Evolutionary conservation across 2,888 invertebrate species (phyloP).

Genomic region (Hirtodrosophila alboralis): DNA sequence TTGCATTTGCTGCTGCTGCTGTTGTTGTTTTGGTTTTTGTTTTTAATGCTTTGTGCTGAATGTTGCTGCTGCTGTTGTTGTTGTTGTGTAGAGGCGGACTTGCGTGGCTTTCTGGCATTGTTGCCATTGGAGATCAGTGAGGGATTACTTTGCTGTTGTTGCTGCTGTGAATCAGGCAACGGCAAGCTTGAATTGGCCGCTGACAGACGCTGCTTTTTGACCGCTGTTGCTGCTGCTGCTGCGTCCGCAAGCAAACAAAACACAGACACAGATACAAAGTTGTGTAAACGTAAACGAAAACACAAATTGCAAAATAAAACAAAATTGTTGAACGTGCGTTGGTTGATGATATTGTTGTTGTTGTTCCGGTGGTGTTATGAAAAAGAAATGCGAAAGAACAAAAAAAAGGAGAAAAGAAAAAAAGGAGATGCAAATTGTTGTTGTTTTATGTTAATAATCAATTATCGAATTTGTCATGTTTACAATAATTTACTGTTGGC

Average conservation of each 20-base stretch:
- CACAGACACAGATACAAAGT: slow-evolving; percentile 44
- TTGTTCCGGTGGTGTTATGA: slow-evolving; percentile 7
- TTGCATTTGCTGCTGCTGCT: slow-evolving; percentile 52
- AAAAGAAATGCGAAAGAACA: slow-evolving; percentile 49
- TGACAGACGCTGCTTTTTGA: slow-evolving; percentile 46
- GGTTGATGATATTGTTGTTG: slow-evolving; percentile 5
- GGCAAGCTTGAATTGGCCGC: slow-evolving; percentile 55
- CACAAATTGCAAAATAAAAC: no score
- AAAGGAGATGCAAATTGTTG: slow-evolving; percentile 84
- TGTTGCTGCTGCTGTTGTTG: slow-evolving; percentile 60
- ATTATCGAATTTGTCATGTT: slow-evolving; percentile 84
- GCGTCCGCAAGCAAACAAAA: slow-evolving; percentile 24
- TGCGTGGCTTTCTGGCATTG: slow-evolving; percentile 72
- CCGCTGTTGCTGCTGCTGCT: slow-evolving; percentile 31
- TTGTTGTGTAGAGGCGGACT: slow-evolving; percentile 68
- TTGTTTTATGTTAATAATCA: slow-evolving; percentile 85
- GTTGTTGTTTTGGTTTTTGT: no score
- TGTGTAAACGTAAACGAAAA: no score
- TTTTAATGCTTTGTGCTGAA: slow-evolving; percentile 54
- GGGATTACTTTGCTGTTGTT: slow-evolving; percentile 74
- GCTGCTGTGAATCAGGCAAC: slow-evolving; percentile 67
- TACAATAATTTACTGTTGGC: slow-evolving; percentile 85
- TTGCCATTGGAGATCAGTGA: slow-evolving; percentile 81
- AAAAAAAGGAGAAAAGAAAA: slow-evolving; percentile 50
- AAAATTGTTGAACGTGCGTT: slow-evolving; percentile 21